Evolutionary conservation across 1,140 invertebrate species (phyloP), one percentile per base, ranked within the genome.

Genomic region (Pachypeltis micranthus): DNA sequence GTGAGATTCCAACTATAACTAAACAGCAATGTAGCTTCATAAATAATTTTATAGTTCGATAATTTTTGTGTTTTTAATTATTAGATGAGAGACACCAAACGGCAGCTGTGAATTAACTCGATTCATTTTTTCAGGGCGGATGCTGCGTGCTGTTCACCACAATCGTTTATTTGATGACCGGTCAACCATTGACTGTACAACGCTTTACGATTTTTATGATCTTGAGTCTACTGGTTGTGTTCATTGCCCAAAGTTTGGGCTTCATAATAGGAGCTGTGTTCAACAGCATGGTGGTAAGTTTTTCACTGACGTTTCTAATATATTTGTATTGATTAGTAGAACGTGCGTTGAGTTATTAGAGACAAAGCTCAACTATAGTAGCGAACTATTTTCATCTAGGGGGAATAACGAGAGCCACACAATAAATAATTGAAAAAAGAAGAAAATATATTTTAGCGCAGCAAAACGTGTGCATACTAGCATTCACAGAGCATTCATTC

Each of bases 231-330:
- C 78, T 91, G 62, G 84, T 88, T 0, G 84, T 88, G n/a, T 85
- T 94, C 34, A 88, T 94, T 1, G 88, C 90, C 2, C 91, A 95
- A 76, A 91, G 90, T 67, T 82, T 93, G 63, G 93, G 91, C 0
- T 78, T 95, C 0, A 84, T 91, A 73, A 85, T 96, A 67, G 92
- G 92, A 23, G 87, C 91, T 4, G 83, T 85, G 61, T 92, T 89
- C 63, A 80, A 84, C 70, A 85, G 91, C 67, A 83, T 88, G 65
- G 83, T 88, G 63, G 88, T 89, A 72, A 83, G 89, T 85, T 75
- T 14, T 68, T 21, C 7, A 68, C 0, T 78, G 34, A 39, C 77
- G 4, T n/a, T 62, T 10, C 55, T 62, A n/a, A n/a, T n/a, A n/a
- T n/a, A n/a, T n/a, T n/a, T n/a, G n/a, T n/a, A n/a, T n/a, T n/a